Percentiles rank a stretch among this genome's conserved stretches.
phyloP scores from a whole-genome alignment of 2,888 invertebrate genomes.

The Lycia hirtaria region DNA sequence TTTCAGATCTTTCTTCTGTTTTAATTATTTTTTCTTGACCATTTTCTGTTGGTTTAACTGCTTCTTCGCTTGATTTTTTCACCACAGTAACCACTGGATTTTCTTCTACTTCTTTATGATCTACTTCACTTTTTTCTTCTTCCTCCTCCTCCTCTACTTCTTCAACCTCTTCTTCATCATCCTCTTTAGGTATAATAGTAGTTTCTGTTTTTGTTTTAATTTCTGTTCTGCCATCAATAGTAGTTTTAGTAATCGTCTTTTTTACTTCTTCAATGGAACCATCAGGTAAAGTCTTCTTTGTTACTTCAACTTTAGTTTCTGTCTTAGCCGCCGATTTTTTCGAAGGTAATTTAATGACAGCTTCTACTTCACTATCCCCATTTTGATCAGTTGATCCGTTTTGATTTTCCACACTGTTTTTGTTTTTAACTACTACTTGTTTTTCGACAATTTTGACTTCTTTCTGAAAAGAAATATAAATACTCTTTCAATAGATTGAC shows the following conservation, averaged over 20 bases:
- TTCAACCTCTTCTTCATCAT: constrained; percentile 63
- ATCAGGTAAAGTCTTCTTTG: constrained; percentile 70
- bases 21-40: constrained; percentile 56
- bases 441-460: constrained; percentile 69
- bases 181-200: constrained; percentile 70
- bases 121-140: constrained; percentile 50
- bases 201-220: constrained; percentile 76
- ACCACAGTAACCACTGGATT: constrained; percentile 43
- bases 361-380: constrained; percentile 64
- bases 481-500: not conserved
- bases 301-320: constrained; percentile 77
- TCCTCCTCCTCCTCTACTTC: constrained; percentile 62
- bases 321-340: constrained; percentile 75
- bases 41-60: constrained; percentile 50
- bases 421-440: constrained; percentile 57
- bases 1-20: constrained; percentile 68
- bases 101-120: constrained; percentile 42
- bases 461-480: constrained; percentile 65
- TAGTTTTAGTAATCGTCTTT: constrained; percentile 77
- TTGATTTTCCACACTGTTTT: constrained; percentile 62
- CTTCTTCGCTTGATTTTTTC: constrained; percentile 41
- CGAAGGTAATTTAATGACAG: constrained; percentile 69
- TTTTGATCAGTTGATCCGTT: constrained; percentile 64
- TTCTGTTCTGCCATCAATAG: constrained; percentile 75
- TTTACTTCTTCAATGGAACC: constrained; percentile 74